phyloP scores from a whole-genome alignment of 2,888 invertebrate species.

The Mamestra brassicae region DNA sequence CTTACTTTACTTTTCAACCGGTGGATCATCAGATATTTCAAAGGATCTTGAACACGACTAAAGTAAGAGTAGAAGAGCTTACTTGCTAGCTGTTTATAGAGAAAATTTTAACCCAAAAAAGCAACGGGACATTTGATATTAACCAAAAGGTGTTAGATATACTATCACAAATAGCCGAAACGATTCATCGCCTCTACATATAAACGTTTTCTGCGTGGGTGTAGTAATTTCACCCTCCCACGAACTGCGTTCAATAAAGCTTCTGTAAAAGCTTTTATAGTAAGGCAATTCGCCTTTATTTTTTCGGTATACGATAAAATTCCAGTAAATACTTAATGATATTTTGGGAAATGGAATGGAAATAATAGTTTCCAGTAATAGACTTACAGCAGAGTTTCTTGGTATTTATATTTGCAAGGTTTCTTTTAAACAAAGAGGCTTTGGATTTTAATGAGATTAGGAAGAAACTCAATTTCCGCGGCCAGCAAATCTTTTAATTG shows the following conservation, averaged over 20 bases:
- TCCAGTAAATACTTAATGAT: constrained; percentile 26
- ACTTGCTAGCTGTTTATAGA: background rate
- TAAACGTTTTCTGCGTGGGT: constrained; percentile 72
- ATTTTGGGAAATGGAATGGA: constrained; percentile 34
- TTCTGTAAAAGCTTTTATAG: constrained; percentile 36
- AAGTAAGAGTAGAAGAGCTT: background rate
- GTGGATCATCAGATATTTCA: background rate
- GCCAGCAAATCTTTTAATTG: constrained; percentile 25
- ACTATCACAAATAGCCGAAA: constrained; percentile 62
- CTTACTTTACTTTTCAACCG: background rate
- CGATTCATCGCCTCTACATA: constrained; percentile 68
- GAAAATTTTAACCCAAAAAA: background rate
- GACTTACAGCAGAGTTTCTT: constrained; percentile 19
- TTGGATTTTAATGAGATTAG: constrained; percentile 46
- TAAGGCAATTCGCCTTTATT: constrained; percentile 40
- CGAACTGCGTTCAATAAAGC: constrained; percentile 60
- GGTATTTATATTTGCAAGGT: constrained; percentile 41
- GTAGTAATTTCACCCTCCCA: constrained; percentile 73
- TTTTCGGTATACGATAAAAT: constrained; percentile 40
- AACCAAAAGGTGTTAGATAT: constrained; percentile 32
- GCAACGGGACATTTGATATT: constrained; percentile 22
- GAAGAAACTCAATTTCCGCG: constrained; percentile 39
- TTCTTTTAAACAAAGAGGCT: constrained; percentile 48
- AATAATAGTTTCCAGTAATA: constrained; percentile 33
- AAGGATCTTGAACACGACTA: background rate